These are phyloP conservation scores for Pygoscelis antarcticus DNA, from an alignment of 2,113 vertebrate species.

Conservation along the genomic window DNA sequence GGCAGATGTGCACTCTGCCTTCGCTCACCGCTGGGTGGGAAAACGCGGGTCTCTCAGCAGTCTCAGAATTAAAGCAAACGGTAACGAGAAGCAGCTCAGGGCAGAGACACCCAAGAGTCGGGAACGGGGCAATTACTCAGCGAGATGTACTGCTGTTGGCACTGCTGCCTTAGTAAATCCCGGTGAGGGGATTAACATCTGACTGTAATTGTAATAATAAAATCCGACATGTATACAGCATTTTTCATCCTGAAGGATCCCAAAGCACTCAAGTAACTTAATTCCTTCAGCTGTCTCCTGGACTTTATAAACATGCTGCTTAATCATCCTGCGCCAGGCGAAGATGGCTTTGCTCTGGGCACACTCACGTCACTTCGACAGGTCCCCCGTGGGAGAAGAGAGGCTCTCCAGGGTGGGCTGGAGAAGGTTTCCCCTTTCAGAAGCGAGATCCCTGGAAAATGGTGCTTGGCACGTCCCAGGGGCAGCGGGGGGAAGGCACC, in stretches of 20 bases:
- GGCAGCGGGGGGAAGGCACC: accelerated
- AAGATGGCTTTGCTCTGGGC: neutral
- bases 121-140: slow-evolving; percentile 1
- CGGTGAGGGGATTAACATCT: slow-evolving; percentile 46
- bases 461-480: neutral
- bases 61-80: neutral
- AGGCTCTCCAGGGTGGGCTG: neutral
- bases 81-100: slow-evolving; percentile 19
- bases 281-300: slow-evolving; percentile 39
- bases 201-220: slow-evolving; percentile 52
- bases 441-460: neutral
- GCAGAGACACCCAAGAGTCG: neutral
- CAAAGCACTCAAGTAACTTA: slow-evolving; percentile 30
- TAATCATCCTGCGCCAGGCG: accelerated
- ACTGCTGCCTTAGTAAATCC: neutral
- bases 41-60: neutral
- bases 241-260: slow-evolving; percentile 53
- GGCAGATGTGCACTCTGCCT: neutral
- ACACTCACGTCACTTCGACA: accelerated
- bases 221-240: slow-evolving; percentile 5
- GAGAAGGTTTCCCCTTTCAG: neutral
- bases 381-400: neutral
- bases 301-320: neutral
- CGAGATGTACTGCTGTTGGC: slow-evolving; percentile 9
- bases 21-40: neutral